Percentiles rank a stretch among this genome's conserved stretches.
These are phyloP conservation scores for Myopa tessellatipennis DNA, from an alignment of 2,888 invertebrate species.

Conservation along the genomic window DNA sequence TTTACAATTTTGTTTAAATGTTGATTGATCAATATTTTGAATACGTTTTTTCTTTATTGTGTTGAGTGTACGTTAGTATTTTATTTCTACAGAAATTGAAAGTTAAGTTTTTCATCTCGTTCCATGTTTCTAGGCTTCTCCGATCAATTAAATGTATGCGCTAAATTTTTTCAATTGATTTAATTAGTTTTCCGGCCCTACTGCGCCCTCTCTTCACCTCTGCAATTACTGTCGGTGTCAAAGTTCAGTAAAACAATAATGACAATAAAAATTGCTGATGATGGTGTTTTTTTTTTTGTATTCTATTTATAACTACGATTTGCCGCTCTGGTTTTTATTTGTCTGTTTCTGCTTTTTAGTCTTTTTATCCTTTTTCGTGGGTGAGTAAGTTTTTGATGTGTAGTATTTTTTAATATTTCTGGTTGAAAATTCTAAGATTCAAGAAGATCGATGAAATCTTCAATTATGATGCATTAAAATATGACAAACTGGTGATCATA, in stretches of 20 bases:
- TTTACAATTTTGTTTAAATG: too few species aligned
- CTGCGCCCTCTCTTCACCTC: conserved; percentile 16
- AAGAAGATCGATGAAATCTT: too few species aligned
- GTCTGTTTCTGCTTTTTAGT: background rate
- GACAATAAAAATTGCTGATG: background rate
- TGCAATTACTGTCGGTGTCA: conserved; percentile 23
- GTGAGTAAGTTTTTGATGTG: too few species aligned
- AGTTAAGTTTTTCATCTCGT: conserved; percentile 10
- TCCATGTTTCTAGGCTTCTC: background rate
- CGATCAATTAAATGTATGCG: conserved; percentile 15
- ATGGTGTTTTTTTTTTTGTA: background rate
- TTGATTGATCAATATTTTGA: too few species aligned
- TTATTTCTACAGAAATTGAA: conserved; percentile 16
- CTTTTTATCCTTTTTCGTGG: background rate
- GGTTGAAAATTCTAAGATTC: too few species aligned
- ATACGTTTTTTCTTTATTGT: too few species aligned
- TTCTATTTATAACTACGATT: background rate
- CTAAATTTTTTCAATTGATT: conserved; percentile 32
- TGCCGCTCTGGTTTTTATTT: background rate
- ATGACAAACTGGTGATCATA: too few species aligned
- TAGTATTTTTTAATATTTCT: too few species aligned
- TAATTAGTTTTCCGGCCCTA: conserved; percentile 23
- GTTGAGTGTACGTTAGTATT: too few species aligned
- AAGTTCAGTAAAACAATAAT: conserved; percentile 30
- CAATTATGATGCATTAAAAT: too few species aligned